Evolutionary conservation across 2,888 invertebrate genomes (phyloP).

Genomic region (Clanis bilineata): DNA sequence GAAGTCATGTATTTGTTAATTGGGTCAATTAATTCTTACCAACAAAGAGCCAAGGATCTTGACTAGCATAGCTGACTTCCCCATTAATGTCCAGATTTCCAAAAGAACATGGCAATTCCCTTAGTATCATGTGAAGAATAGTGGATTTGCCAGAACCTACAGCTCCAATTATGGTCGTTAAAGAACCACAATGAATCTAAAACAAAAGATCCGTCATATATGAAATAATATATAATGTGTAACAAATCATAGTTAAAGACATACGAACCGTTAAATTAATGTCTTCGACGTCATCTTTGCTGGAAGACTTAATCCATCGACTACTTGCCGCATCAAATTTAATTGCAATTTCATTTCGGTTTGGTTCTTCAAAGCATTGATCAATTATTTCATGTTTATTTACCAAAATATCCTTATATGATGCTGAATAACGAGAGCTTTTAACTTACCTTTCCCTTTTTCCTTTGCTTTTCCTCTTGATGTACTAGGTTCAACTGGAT

Average conservation of each 20-base stretch:
- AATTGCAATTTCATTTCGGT: slow-evolving; percentile 44
- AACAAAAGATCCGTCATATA: neutral
- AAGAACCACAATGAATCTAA: slow-evolving; percentile 53
- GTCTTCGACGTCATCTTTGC: slow-evolving; percentile 67
- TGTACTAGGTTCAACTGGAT: slow-evolving; percentile 40
- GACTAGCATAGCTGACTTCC: slow-evolving; percentile 87
- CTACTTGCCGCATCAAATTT: slow-evolving; percentile 71
- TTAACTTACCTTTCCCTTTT: slow-evolving; percentile 35
- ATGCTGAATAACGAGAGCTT: neutral
- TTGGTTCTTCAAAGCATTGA: neutral
- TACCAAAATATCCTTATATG: neutral
- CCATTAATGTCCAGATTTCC: slow-evolving; percentile 85
- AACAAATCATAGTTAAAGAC: neutral
- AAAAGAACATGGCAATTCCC: slow-evolving; percentile 86
- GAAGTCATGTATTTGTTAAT: neutral
- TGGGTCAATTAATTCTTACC: slow-evolving; percentile 51
- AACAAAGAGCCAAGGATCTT: slow-evolving; percentile 92
- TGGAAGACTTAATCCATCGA: slow-evolving; percentile 72
- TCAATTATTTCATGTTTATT: neutral
- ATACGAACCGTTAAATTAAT: slow-evolving; percentile 65
- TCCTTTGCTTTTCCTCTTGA: slow-evolving; percentile 43
- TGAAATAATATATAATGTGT: neutral
- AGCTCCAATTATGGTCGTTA: slow-evolving; percentile 84
- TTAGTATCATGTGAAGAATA: slow-evolving; percentile 85
- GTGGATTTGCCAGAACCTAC: slow-evolving; percentile 84